Evolutionary conservation across 2,888 invertebrate genomes (phyloP), one percentile per base, ranked within the genome.

Genomic region (Heliothis peltigera): DNA sequence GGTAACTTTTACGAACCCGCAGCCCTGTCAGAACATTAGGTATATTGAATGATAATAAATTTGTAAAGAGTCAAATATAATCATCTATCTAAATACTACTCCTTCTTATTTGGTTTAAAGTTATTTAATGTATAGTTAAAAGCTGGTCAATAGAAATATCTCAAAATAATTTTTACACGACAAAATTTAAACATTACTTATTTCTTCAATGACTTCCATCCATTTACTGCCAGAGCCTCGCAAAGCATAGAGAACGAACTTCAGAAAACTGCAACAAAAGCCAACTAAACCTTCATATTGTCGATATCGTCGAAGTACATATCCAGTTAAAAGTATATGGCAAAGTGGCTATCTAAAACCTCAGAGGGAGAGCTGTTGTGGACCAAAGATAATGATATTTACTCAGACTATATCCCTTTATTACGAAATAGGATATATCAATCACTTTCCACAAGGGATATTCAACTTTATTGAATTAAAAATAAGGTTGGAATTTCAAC

Each of bases 331-430:
- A 68, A 84, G 81, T 86, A 80, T 87, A 84, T 84, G 79, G 81
- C 84, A 84, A 89, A 91, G 88, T 90, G 90, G 87, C 87, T 87
- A 89, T 90, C 88, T 89, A 77, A 85, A 84, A 88, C 87, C 88
- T 53, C 81, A 78, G 76, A 75, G 77, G 75, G 83, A 88, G 85
- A 84, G 81, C 87, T 89, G 89, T 89, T 91, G 91, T 91, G 87
- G 91, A 91, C 89, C 82, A 77, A 82, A 87, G 74, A 87, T 92
- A 92, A 93, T 92, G 90, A 92, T 91, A 91, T 92, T 92, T 92
- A 89, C 91, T 85, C 84, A 83, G 84, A 85, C 84, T 78, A 70
- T 67, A 66, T 18, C 42, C 47, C 49, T 43, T 61, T 67, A 67
- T 32, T 52, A 35, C 56, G 57, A 83, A 91, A 88, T 61, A 77